phyloP scores from a whole-genome alignment of 2,888 invertebrate genomes.

The Brachycybe producta region DNA sequence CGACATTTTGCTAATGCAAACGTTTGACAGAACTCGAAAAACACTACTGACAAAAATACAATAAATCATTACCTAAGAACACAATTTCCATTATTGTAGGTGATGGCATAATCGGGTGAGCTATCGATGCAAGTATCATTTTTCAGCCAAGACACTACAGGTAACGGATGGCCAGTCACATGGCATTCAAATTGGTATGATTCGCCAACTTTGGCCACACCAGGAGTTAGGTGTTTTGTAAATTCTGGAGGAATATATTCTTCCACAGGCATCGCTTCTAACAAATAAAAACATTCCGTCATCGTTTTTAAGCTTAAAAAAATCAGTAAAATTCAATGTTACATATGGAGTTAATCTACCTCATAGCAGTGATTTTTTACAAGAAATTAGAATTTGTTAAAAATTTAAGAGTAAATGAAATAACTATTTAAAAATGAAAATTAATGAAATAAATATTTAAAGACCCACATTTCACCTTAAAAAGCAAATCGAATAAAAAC shows the following conservation, averaged over 20 bases:
- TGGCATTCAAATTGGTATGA: slow-evolving; percentile 52
- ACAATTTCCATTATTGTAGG: slow-evolving; percentile 69
- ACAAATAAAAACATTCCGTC: no score
- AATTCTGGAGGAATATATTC: slow-evolving; percentile 52
- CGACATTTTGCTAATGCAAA: no score
- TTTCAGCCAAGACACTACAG: slow-evolving; percentile 67
- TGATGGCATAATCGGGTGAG: slow-evolving; percentile 57
- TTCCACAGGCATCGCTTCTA: slow-evolving; percentile 49
- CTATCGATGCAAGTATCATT: slow-evolving; percentile 56
- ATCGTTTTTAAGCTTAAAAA: no score
- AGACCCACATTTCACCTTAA: no score
- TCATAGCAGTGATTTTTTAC: not conserved
- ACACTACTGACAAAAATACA: no score
- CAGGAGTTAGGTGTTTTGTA: slow-evolving; percentile 47
- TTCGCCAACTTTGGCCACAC: slow-evolving; percentile 49
- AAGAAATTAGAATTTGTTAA: slow-evolving; percentile 15
- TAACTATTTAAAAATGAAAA: no score
- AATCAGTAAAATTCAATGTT: no score
- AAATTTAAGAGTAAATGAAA: no score
- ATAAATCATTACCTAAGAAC: slow-evolving; percentile 47
- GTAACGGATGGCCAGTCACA: slow-evolving; percentile 53
- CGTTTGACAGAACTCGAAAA: no score
- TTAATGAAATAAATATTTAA: no score
- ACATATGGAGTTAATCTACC: no score
- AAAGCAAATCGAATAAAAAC: no score